These are phyloP conservation scores for Lepidocyrtinus sp. DNA, from an alignment of 2,888 invertebrate genomes.

Conservation along the genomic window DNA sequence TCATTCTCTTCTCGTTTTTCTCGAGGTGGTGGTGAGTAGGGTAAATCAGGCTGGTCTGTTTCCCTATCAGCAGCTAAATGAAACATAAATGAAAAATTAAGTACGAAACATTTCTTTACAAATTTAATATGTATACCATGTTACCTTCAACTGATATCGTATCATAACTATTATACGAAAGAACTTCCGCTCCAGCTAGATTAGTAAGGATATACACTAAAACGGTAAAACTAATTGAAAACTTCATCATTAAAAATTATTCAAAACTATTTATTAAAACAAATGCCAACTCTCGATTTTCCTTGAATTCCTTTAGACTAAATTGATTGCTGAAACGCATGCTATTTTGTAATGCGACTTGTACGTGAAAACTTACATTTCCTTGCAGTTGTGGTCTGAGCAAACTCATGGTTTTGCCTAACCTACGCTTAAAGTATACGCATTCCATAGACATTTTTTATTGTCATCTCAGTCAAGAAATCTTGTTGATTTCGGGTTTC, in stretches of 20 bases:
- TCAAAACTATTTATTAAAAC: no score
- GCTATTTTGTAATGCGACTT: background rate
- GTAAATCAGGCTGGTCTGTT: no score
- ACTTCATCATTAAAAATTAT: slow-evolving; percentile 10
- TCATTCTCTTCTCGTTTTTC: background rate
- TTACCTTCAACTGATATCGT: slow-evolving; percentile 49
- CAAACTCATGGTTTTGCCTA: no score
- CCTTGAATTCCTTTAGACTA: background rate
- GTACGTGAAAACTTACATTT: no score
- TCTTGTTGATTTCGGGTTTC: background rate
- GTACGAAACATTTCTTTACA: background rate
- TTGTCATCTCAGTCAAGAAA: background rate
- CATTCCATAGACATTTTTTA: background rate
- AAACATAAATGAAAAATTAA: background rate
- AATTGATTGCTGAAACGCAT: background rate
- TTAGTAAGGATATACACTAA: slow-evolving; percentile 6
- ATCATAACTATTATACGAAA: slow-evolving; percentile 30
- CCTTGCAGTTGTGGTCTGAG: no score
- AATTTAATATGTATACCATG: background rate
- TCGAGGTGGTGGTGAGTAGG: no score
- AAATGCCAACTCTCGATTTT: no score
- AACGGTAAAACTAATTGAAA: slow-evolving; percentile 17
- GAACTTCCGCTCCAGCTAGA: background rate
- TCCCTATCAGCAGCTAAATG: background rate
- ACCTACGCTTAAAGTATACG: no score